phyloP scores from a whole-genome alignment of 2,113 vertebrate genomes.

The Melanostigma gelatinosum region DNA sequence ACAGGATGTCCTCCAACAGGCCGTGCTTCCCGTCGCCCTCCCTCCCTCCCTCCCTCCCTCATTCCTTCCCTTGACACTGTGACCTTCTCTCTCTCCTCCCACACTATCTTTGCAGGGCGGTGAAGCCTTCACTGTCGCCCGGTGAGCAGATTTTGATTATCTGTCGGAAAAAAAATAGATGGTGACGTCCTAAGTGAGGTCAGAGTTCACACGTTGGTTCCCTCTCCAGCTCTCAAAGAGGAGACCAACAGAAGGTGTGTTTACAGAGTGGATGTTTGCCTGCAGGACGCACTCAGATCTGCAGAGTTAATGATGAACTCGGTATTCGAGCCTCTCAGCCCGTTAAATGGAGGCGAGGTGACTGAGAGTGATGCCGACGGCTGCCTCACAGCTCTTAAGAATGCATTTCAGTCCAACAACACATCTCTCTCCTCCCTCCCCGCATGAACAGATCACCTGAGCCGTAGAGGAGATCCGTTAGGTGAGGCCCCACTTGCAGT shows the following conservation, averaged over 20 bases:
- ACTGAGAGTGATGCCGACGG: conserved; percentile 29
- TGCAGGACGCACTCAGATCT: conserved; percentile 36
- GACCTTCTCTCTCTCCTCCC: conserved; percentile 56
- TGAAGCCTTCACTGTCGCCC: conserved; percentile 44
- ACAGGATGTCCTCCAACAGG: conserved; percentile 32
- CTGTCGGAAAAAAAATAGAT: background rate
- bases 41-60: conserved; percentile 65
- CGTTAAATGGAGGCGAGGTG: conserved; percentile 35
- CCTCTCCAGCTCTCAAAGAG: conserved; percentile 17
- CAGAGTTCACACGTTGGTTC: conserved; percentile 51
- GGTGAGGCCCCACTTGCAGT: conserved; percentile 32
- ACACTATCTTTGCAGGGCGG: conserved; percentile 20
- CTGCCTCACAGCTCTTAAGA: conserved; percentile 30
- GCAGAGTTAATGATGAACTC: conserved; percentile 70
- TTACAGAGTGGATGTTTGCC: conserved; percentile 71
- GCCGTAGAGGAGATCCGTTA: conserved; percentile 33
- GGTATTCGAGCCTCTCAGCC: conserved; percentile 19
- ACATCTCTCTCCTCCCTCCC: conserved; percentile 30
- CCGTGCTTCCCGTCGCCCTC: conserved; percentile 39
- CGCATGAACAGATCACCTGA: conserved; percentile 58
- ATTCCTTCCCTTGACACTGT: conserved; percentile 75
- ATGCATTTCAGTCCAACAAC: conserved; percentile 11
- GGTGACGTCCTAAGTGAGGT: conserved; percentile 31
- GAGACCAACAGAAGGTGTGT: conserved; percentile 63
- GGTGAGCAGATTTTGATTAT: background rate